Conservation (phyloP, 2,888 invertebrate genomes). For the Pherbina coryleti region DNA sequence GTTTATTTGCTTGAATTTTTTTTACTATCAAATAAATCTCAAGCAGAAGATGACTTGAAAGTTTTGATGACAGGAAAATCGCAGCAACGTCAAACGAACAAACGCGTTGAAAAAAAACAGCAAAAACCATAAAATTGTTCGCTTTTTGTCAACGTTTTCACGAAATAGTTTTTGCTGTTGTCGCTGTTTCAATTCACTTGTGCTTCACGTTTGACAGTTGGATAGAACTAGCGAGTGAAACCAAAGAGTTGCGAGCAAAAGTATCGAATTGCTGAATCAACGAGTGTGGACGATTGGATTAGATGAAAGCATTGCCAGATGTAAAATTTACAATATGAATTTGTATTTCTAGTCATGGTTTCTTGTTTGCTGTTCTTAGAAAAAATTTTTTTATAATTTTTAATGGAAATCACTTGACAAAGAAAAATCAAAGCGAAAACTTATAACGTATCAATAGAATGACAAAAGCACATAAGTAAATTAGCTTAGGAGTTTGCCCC, state of each 20-base stretch:
- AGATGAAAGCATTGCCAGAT: not conserved
- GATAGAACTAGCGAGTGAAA: not conserved
- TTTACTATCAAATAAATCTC: not conserved
- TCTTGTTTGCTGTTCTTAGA: no score
- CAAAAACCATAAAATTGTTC: slow-evolving; percentile 44
- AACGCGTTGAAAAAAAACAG: not conserved
- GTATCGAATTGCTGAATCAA: not conserved
- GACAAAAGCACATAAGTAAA: no score
- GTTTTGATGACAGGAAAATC: slow-evolving; percentile 31
- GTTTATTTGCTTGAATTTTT: no score
- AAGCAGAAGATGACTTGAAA: slow-evolving; percentile 22
- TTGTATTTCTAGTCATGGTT: no score
- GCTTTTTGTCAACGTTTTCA: slow-evolving; percentile 28
- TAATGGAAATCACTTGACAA: no score
- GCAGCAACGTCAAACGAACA: slow-evolving; percentile 46
- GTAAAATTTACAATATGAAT: not conserved
- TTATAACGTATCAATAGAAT: no score
- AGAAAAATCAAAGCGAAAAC: no score
- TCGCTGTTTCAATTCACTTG: slow-evolving; percentile 30
- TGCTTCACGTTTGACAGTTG: slow-evolving; percentile 38
- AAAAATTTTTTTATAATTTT: no score
- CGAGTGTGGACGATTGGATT: no score
- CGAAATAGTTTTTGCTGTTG: slow-evolving; percentile 23
- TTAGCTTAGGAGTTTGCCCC: no score
- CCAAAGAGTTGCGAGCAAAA: slow-evolving; percentile 11